Percentiles rank a stretch among this genome's conserved stretches.
Conservation (phyloP, 2,113 vertebrate genomes). For the Mormoops blainvillei region DNA sequence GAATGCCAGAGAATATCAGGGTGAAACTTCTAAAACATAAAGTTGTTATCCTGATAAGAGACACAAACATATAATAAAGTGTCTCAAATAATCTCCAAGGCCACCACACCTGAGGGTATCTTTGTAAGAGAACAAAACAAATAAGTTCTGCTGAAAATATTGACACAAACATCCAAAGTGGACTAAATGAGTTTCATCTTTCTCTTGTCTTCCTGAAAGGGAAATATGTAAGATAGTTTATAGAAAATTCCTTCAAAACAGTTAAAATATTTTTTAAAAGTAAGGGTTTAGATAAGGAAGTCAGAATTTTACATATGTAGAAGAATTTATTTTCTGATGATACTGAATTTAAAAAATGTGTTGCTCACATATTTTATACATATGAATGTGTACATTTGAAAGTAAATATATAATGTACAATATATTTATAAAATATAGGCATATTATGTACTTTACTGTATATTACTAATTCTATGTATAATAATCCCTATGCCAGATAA, state of each 20-base stretch:
- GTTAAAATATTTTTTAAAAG: not conserved
- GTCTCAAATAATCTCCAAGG: not conserved
- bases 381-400: not conserved
- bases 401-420: not conserved
- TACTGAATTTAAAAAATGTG: constrained; percentile 8
- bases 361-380: not conserved
- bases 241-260: not conserved
- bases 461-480: not conserved
- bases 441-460: not conserved
- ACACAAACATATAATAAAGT: not conserved
- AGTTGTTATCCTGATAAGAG: not conserved
- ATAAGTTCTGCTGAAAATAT: not conserved
- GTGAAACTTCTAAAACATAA: not conserved
- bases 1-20: not conserved
- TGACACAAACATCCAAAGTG: not conserved
- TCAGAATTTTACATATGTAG: not conserved
- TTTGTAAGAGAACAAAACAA: constrained; percentile 10
- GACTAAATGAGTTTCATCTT: not conserved
- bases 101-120: not conserved
- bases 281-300: not conserved
- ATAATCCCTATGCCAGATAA: not conserved
- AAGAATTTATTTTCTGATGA: not conserved
- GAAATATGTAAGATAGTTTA: not conserved
- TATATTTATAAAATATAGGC: not conserved
- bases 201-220: not conserved